Conservation (phyloP, 2,888 invertebrate genomes). For the Allolobophora icterica region DNA sequence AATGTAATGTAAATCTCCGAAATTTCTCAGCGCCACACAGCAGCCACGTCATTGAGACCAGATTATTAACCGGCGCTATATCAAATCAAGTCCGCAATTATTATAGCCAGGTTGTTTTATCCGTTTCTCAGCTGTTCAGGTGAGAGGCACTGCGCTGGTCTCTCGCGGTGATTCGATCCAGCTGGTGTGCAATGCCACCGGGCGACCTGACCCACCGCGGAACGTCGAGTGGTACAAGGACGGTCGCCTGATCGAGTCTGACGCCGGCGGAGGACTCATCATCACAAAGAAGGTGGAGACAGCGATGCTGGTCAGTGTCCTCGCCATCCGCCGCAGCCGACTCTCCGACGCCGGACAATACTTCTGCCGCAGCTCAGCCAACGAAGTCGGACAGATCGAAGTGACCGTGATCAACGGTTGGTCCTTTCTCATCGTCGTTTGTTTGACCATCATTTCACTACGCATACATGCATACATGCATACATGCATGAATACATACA, state of each 20-base stretch:
- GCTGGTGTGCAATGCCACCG: conserved; percentile 59
- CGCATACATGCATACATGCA: conserved; percentile 22
- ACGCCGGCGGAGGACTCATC: conserved; percentile 51
- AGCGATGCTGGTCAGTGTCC: conserved; percentile 54
- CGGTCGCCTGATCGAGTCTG: conserved; percentile 54
- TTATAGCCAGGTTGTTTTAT: no score
- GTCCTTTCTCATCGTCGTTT: conserved; percentile 32
- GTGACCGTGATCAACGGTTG: conserved; percentile 59
- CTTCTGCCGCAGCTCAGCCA: conserved; percentile 56
- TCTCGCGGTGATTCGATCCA: conserved; percentile 55
- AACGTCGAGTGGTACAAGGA: conserved; percentile 61
- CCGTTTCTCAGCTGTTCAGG: conserved; percentile 53
- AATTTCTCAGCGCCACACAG: no score
- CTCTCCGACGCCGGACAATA: conserved; percentile 57
- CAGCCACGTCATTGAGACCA: no score
- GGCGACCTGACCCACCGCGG: conserved; percentile 57
- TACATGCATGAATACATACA: neutral
- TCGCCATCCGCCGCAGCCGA: conserved; percentile 53
- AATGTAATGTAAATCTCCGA: no score
- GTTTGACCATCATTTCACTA: neutral
- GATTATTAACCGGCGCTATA: no score
- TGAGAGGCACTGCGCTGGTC: conserved; percentile 55
- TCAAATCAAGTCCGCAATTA: no score
- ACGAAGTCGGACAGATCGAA: conserved; percentile 54
- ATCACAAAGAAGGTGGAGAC: conserved; percentile 56